Evolutionary conservation across 2,797 vertebrate genomes (phyloP).

Genomic region (Triplophysa yarkandensis): DNA sequence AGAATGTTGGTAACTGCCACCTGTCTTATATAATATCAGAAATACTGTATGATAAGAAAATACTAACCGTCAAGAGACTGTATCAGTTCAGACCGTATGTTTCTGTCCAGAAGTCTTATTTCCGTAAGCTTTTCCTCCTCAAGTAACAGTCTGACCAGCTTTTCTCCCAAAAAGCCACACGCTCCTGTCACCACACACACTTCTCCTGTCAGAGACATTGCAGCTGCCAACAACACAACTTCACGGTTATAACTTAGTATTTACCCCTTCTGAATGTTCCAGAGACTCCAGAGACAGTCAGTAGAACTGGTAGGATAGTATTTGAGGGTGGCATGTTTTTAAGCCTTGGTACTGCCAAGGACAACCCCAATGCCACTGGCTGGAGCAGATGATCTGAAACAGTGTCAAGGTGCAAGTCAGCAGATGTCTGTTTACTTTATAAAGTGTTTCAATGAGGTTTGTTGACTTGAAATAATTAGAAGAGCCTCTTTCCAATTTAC

Average conservation of each 20-base stretch:
- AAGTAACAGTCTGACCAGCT: constrained; percentile 80
- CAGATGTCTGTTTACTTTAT: background rate
- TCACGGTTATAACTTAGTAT: background rate
- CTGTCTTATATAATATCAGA: no score
- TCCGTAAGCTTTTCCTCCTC: constrained; percentile 82
- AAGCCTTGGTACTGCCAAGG: constrained; percentile 56
- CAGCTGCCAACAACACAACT: background rate
- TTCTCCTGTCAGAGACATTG: constrained; percentile 77
- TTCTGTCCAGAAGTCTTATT: constrained; percentile 84
- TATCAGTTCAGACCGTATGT: constrained; percentile 67
- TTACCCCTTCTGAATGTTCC: background rate
- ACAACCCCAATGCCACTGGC: constrained; percentile 44
- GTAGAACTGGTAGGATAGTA: constrained; percentile 36
- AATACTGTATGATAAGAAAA: background rate
- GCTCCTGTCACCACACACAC: constrained; percentile 91
- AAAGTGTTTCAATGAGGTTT: no score
- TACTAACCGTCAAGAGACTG: constrained; percentile 72
- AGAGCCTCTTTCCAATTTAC: no score
- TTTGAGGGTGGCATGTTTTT: constrained; percentile 45
- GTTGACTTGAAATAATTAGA: no score
- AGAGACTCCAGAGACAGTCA: constrained; percentile 35
- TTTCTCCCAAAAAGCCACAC: constrained; percentile 87
- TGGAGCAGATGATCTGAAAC: constrained; percentile 34
- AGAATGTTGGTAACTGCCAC: no score
- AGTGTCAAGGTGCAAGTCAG: constrained; percentile 46